A percentile compares a stretch with the other conserved stretches of the same genome.
Evolutionary conservation across 2,888 invertebrate species (phyloP).

Genomic region (Tipula vernalis): DNA sequence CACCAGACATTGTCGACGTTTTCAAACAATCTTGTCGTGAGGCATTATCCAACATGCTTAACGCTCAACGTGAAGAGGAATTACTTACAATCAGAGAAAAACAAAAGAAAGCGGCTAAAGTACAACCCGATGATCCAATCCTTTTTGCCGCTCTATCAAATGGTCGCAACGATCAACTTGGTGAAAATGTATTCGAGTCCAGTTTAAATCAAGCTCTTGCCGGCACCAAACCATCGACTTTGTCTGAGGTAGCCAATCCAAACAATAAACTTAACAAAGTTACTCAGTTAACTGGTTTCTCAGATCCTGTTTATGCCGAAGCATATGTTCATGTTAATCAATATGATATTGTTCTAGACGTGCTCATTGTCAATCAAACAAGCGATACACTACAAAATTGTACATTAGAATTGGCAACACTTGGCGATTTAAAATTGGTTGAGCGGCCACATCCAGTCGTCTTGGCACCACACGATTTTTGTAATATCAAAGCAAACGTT

Average conservation of each 20-base stretch:
- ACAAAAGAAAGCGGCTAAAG: conserved; percentile 50
- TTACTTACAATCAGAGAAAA: conserved; percentile 43
- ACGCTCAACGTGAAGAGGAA: conserved; percentile 54
- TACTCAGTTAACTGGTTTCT: conserved; percentile 95
- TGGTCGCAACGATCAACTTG: conserved; percentile 45
- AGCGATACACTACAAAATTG: conserved; percentile 97
- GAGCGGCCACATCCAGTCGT: conserved; percentile 95
- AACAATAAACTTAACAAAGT: conserved; percentile 59
- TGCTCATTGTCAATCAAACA: conserved; percentile 96
- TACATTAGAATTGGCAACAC: conserved; percentile 91
- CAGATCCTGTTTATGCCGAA: conserved; percentile 98
- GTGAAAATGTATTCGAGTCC: conserved; percentile 77
- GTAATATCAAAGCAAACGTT: conserved; percentile 95
- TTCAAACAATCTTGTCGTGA: conserved; percentile 63
- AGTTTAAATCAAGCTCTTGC: conserved; percentile 83
- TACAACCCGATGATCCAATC: conserved; percentile 82
- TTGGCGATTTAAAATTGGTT: conserved; percentile 94
- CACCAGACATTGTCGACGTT: conserved; percentile 52
- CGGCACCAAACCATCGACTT: conserved; percentile 38
- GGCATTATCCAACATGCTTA: conserved; percentile 71
- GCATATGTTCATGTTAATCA: conserved; percentile 99
- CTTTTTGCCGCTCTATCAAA: conserved; percentile 63
- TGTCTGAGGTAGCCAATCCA: conserved; percentile 41
- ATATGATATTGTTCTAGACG: conserved; percentile 96
- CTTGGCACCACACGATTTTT: conserved; percentile 92